Evolutionary conservation across 1,140 invertebrate species (phyloP).

Genomic region (Trichonephila clavipes): DNA sequence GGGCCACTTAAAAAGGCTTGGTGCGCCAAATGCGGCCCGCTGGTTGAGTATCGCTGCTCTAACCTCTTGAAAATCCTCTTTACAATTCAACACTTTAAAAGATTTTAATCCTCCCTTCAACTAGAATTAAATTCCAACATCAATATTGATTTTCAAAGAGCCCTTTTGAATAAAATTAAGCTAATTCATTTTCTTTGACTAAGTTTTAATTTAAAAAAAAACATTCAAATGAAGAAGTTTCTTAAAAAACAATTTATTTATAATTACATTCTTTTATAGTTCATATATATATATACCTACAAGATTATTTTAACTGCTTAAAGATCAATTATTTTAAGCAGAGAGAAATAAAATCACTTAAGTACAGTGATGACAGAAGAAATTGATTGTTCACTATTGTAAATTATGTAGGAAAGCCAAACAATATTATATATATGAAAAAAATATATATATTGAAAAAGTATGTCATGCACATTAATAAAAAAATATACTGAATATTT

Average conservation of each 20-base stretch:
- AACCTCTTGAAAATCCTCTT: too few relatives aligned
- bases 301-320: conserved; percentile 61
- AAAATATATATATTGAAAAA: background rate
- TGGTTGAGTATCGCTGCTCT: too few relatives aligned
- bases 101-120: too few relatives aligned
- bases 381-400: conserved; percentile 30
- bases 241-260: conserved; percentile 74
- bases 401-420: conserved; percentile 32
- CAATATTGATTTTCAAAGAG: too few relatives aligned
- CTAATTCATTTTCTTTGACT: too few relatives aligned
- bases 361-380: conserved; percentile 59
- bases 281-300: conserved; percentile 64
- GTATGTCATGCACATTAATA: conserved; percentile 22
- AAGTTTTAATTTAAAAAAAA: background rate
- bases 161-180: too few relatives aligned
- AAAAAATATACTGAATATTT: background rate
- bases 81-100: too few relatives aligned
- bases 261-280: conserved; percentile 56
- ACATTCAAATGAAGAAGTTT: background rate
- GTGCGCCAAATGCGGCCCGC: too few relatives aligned
- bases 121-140: too few relatives aligned
- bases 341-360: conserved; percentile 70
- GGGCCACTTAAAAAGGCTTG: too few relatives aligned
- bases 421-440: conserved; percentile 3
- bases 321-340: conserved; percentile 26